Evolutionary conservation across 2,888 invertebrate genomes (phyloP).

Genomic region (Xylophagus ater): DNA sequence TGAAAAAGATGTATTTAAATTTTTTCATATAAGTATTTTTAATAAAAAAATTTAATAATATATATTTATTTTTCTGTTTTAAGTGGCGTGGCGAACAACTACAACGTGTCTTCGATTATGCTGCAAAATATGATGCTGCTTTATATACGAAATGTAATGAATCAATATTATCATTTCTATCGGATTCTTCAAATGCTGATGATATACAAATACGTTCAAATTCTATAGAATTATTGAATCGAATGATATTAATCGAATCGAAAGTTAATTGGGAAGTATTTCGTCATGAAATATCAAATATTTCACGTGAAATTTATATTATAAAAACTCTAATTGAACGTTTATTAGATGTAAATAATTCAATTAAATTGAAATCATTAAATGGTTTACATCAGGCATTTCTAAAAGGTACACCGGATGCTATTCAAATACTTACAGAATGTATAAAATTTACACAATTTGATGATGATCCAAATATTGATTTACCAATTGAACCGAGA

Average conservation of each 20-base stretch:
- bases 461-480: conserved; percentile 21
- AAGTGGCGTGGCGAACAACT: conserved; percentile 31
- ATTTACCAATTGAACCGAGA: conserved; percentile 23
- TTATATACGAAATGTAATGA: conserved; percentile 36
- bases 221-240: conserved; percentile 30
- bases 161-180: conserved; percentile 29
- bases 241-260: conserved; percentile 30
- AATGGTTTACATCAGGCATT: conserved; percentile 29
- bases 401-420: conserved; percentile 28
- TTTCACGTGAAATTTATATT: conserved; percentile 32
- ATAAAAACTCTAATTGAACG: conserved; percentile 30
- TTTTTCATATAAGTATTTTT: not conserved
- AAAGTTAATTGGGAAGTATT: conserved; percentile 36
- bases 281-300: conserved; percentile 32
- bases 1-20: conserved; percentile 22
- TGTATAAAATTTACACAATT: conserved; percentile 27
- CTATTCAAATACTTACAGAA: conserved; percentile 30
- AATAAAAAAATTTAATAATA: not conserved
- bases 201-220: conserved; percentile 31
- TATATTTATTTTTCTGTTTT: conserved; percentile 3
- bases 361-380: conserved; percentile 31
- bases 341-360: conserved; percentile 30
- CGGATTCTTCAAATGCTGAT: conserved; percentile 29
- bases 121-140: conserved; percentile 36
- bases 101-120: conserved; percentile 32